Conservation (phyloP, 2,113 vertebrate genomes). For the Gobio gobio region DNA sequence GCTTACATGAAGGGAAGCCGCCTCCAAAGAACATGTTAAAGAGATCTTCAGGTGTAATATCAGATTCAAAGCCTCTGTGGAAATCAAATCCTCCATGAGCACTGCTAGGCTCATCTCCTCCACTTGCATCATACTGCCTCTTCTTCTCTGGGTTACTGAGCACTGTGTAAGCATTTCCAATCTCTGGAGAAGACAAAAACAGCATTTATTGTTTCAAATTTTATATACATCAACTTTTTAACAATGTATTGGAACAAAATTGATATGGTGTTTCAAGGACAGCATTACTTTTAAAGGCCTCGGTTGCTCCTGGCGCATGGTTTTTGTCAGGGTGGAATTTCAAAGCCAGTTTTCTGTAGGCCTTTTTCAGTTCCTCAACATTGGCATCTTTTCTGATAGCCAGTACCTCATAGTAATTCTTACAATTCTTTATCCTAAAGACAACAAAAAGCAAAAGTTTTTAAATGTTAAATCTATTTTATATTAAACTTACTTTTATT, state of each 20-base stretch:
- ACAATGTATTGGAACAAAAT: not conserved
- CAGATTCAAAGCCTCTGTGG: constrained; percentile 92
- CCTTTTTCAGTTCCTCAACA: constrained; percentile 96
- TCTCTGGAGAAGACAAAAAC: constrained; percentile 79
- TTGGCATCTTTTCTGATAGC: constrained; percentile 88
- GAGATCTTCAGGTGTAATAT: constrained; percentile 96
- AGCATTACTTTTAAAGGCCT: constrained; percentile 90
- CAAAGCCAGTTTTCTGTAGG: constrained; percentile 95
- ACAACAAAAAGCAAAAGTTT: constrained; percentile 48
- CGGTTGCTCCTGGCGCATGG: constrained; percentile 94
- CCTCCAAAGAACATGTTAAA: constrained; percentile 99
- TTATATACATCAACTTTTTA: not conserved
- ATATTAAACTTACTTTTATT: not conserved
- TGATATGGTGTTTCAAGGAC: constrained; percentile 71
- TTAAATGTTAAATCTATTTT: not conserved
- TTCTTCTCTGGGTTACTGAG: constrained; percentile 94
- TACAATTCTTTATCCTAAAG: constrained; percentile 93
- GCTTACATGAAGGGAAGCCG: constrained; percentile 91
- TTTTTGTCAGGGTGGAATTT: constrained; percentile 99
- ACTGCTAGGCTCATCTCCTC: constrained; percentile 86
- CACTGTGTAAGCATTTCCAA: constrained; percentile 94
- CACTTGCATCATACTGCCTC: constrained; percentile 92
- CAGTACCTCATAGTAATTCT: constrained; percentile 96
- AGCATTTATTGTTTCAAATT: not conserved
- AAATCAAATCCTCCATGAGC: constrained; percentile 89